Base-by-base conservation (phyloP, 2,888 invertebrate genomes). In the Protodeltote pygarga region DNA sequence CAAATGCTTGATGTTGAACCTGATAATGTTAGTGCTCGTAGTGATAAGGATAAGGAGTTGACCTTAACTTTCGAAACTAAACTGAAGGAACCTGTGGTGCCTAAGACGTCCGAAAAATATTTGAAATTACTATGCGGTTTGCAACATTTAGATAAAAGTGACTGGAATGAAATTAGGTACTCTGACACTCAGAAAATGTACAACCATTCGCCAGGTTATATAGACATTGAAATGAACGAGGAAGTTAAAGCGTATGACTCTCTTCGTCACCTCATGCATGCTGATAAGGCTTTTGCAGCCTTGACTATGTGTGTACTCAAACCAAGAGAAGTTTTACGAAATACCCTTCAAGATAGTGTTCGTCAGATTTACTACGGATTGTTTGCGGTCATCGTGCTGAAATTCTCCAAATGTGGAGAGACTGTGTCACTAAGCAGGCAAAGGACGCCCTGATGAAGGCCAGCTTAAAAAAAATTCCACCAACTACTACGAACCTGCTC, bases 321-420 rank as follows among this genome's bases (percentile, higher is more conserved):
- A 13, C 27, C 13, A 13, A 27, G 14, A 10, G 27, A 11, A 14
- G 4, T 3, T 13, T 27, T 27, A 8, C 27, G 14, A 14, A 10
- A 3, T 11, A 10, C 11, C 8, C 19, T 32, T 14, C 27, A 14
- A 8, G 27, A 27, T 20, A 25, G 10, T 19, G 25, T 1, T 42
- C 41, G 2, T 21, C 33, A 10, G 33, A 42, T 16, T 11, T 42
- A 1, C 16, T 40, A n/a, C 40, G 32, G 23, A 14, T 40, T 8
- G 31, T 40, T 32, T 40, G 40, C 5, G 40, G 40, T 16, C 41
- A 42, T 14, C 27, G 34, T 8, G 41, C 34, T 3, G 41, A 42
- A 20, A 23, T 2, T 20, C 17, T 34, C 1, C 33, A 42, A 28
- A 42, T 42, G 33, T 27, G 42, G 1, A 3, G 34, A 11, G 42